A percentile compares a stretch with the other conserved stretches of the same genome.
Evolutionary conservation across 2,888 invertebrate species (phyloP).

Genomic region (Tuta absoluta): DNA sequence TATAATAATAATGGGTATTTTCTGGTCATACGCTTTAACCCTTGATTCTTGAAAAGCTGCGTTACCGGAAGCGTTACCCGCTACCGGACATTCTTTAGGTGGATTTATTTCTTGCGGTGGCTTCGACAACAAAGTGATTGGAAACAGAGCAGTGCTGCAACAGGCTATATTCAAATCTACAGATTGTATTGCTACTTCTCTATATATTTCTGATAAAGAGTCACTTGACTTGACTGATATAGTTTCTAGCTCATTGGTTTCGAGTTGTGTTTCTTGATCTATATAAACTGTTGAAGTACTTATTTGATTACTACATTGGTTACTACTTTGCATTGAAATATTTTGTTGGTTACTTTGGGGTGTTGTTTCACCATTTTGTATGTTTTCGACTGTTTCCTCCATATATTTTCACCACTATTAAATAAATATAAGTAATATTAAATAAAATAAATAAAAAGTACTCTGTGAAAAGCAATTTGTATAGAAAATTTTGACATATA

Average conservation of each 20-base stretch:
- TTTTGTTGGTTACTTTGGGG: too few species aligned
- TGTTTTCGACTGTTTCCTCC: too few species aligned
- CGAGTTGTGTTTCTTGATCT: conserved; percentile 9
- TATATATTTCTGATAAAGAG: conserved; percentile 32
- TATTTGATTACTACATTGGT: not conserved
- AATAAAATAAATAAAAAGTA: too few species aligned
- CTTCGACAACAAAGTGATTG: conserved; percentile 2
- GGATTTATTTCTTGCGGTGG: not conserved
- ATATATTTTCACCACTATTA: too few species aligned
- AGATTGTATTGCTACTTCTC: conserved; percentile 34
- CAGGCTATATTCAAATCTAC: conserved; percentile 28
- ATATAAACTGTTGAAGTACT: not conserved
- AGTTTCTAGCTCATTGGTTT: not conserved
- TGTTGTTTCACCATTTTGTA: too few species aligned
- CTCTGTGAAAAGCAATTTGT: too few species aligned
- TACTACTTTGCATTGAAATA: too few species aligned
- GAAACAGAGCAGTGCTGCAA: conserved; percentile 13
- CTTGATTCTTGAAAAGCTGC: not conserved
- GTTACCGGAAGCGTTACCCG: not conserved
- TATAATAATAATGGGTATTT: not conserved
- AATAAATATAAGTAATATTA: too few species aligned
- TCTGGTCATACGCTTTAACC: not conserved
- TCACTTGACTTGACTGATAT: not conserved
- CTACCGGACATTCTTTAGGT: not conserved
- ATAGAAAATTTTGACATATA: too few species aligned